Evolutionary conservation across 1,140 invertebrate genomes (phyloP), one percentile per base, ranked within the genome.

Genomic region (Hesperophylax magnus): DNA sequence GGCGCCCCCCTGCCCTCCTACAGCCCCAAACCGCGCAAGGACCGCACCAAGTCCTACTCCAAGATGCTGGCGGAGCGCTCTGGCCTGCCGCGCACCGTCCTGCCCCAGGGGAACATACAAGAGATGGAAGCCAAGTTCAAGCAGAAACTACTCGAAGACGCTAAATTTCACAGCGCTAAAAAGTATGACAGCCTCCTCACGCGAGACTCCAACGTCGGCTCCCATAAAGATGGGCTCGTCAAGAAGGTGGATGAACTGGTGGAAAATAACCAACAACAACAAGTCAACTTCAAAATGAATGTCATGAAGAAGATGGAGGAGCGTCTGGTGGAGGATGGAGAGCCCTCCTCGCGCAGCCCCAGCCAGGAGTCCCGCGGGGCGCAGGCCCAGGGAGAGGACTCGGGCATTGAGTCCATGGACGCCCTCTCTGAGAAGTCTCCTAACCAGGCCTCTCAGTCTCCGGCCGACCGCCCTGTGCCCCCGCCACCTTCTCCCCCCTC

Each of bases 371-470:
- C 53, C 69, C 85, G 91, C 82, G 89, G 92, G 67, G 91, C 92
- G 17, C 88, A 90, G 74, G 90, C 90, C 24, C 92, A 93, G 80
- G 96, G 96, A 22, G 96, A 98, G 87, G 96, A 97, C 88, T 97
- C 96, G 56, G 96, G 96, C 2, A 97, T 98, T 20, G 96, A 98
- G 86, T 97, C 96, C 6, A 97, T 97, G 96, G 96, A 98, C 86
- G 96, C 96, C 2, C 87, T 97, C 4, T 97, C 96, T 24, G 96
- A 98, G 85, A 98, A 98, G 86, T 97, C 95, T 82, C 96, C 96
- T 3, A 96, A 97, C 86, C 96, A 97, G 86, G 94, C 92, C 39
- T 91, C 91, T 76, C 92, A 92, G 84, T 93, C 92, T 34, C 92
- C 91, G 9, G 75, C 77, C 14, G 76, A 82, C n/a, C 77, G 78